These are phyloP conservation scores for Platycnemis pennipes DNA, from an alignment of 2,888 invertebrate genomes.

Conservation along the genomic window DNA sequence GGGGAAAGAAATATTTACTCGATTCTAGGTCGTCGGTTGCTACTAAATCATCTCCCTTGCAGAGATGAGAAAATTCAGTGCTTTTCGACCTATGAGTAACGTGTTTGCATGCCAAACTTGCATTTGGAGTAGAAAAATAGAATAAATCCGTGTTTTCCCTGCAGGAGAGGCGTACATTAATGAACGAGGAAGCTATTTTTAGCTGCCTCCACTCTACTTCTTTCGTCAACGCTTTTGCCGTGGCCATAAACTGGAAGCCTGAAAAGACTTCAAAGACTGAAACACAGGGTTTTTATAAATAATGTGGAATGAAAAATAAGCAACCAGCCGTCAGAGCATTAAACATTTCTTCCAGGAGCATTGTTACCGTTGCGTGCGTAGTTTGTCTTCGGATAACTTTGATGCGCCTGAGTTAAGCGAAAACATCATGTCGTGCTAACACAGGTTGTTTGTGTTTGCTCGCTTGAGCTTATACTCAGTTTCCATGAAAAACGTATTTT, in stretches of 20 bases:
- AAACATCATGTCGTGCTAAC: neutral
- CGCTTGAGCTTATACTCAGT: neutral
- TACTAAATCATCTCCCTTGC: neutral
- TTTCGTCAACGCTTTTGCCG: neutral
- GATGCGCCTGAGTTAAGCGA: neutral
- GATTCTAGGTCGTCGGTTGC: neutral
- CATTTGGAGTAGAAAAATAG: neutral
- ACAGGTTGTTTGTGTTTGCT: neutral
- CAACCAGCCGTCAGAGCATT: neutral
- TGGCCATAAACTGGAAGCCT: neutral
- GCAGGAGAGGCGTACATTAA: neutral
- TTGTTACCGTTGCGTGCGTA: neutral
- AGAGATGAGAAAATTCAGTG: neutral
- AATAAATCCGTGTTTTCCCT: neutral
- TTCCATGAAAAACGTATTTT: neutral
- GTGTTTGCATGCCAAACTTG: slow-evolving; percentile 8
- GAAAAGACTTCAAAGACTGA: neutral
- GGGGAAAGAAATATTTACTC: neutral
- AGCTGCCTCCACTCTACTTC: neutral
- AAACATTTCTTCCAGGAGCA: neutral
- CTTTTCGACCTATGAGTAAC: neutral
- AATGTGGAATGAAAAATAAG: neutral
- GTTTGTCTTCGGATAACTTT: neutral
- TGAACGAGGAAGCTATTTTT: neutral
- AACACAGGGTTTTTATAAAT: neutral